Conservation (phyloP, 2,797 vertebrate genomes). For the Ciconia nigra region DNA sequence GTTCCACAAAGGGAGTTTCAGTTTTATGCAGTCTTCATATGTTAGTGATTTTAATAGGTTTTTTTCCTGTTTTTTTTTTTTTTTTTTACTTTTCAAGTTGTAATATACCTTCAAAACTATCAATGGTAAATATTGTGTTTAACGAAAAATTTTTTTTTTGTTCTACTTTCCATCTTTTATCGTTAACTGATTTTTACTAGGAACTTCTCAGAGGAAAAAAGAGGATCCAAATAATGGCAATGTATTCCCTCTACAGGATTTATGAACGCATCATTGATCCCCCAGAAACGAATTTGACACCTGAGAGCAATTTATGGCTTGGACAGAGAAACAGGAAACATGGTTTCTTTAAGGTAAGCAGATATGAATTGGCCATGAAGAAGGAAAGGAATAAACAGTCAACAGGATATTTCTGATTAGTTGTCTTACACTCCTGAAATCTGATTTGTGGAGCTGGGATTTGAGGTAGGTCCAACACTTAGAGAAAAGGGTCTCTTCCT, state of each 20-base stretch:
- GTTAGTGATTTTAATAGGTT: neutral
- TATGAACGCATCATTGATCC: slow-evolving; percentile 92
- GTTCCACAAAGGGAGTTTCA: neutral
- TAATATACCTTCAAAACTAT: neutral
- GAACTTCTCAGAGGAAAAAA: neutral
- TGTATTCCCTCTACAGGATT: slow-evolving; percentile 81
- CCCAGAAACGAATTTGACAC: slow-evolving; percentile 86
- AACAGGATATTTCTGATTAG: neutral
- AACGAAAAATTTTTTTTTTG: neutral
- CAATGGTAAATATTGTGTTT: neutral
- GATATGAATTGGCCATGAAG: neutral
- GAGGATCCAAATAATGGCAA: neutral
- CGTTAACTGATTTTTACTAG: neutral
- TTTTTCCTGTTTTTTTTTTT: no score
- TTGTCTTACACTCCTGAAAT: neutral
- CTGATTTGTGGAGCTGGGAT: neutral
- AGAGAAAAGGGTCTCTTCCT: neutral
- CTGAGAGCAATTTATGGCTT: slow-evolving; percentile 90
- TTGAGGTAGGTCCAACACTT: neutral
- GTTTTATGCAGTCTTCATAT: neutral
- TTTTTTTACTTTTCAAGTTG: neutral
- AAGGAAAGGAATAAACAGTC: neutral
- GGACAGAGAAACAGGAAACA: slow-evolving; percentile 94
- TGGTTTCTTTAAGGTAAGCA: slow-evolving; percentile 94
- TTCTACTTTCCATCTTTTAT: neutral